A percentile compares a stretch with the other conserved stretches of the same genome.
phyloP scores from a whole-genome alignment of 1,140 invertebrate genomes.

The Caenorhabditis tropicalis region DNA sequence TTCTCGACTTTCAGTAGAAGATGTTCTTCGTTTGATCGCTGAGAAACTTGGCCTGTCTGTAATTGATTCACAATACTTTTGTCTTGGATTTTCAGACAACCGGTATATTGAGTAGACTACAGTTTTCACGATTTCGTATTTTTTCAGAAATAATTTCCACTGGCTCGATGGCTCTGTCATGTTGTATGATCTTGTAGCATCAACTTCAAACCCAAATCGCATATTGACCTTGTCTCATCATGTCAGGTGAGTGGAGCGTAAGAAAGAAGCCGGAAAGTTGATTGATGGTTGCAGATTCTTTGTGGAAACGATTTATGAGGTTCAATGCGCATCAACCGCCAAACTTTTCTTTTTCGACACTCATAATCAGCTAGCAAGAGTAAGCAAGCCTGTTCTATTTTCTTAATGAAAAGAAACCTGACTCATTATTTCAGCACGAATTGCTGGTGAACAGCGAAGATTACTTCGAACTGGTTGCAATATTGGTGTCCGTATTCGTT shows the following conservation, averaged over 20 bases:
- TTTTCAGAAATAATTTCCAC: constrained; percentile 10
- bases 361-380: constrained; percentile 35
- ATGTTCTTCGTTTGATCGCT: not conserved
- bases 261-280: not conserved
- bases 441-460: constrained; percentile 20
- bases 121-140: not conserved
- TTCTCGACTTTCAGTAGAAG: constrained; percentile 9
- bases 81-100: constrained; percentile 14
- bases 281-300: constrained; percentile 34
- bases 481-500: constrained; percentile 26
- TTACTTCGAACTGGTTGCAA: constrained; percentile 39
- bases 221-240: constrained; percentile 38
- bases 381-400: not conserved
- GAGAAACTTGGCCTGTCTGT: not conserved
- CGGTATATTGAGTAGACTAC: not conserved
- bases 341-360: constrained; percentile 38
- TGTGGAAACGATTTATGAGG: constrained; percentile 34
- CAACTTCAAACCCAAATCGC: constrained; percentile 24
- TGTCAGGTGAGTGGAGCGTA: not conserved
- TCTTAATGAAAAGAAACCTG: not conserved
- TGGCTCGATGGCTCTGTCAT: constrained; percentile 21
- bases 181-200: constrained; percentile 16
- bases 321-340: constrained; percentile 41
- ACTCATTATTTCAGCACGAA: constrained; percentile 32
- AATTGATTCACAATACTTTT: constrained; percentile 16